Evolutionary conservation across 2,888 invertebrate species (phyloP), one percentile per base, ranked within the genome.

Genomic region (Latrodectus hesperus): DNA sequence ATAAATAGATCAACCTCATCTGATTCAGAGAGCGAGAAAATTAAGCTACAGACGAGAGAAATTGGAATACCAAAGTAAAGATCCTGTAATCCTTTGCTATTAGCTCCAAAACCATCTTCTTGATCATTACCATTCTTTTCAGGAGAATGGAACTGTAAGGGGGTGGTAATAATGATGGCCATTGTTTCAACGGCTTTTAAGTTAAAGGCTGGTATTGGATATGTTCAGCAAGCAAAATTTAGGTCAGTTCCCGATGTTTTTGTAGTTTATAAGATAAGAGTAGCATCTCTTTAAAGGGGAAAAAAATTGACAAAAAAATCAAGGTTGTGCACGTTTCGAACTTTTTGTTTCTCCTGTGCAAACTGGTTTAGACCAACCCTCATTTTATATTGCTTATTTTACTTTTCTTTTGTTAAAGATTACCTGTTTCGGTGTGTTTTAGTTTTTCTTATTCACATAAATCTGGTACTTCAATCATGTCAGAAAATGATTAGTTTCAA

Each of bases 21-120:
- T 73, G 78, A 78, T 77, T 86, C 68, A 65, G 22, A 51, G 5
- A 75, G 60, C n/a, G 16, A 67, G 51, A 68, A 81, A 81, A 72
- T 65, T 67, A 78, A 52, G 38, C 38, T 38, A 4, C 6, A 38
- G 38, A 38, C 38, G 9, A 79, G 53, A 79, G 16, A 76, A 77
- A 26, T 73, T 53, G 71, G 76, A 70, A 77, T 84, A 65, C 70
- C 75, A 52, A 76, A 84, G 53, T 75, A 64, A 70, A 80, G 55
- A 80, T 86, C 85, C 80, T 65, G 75, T 86, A 86, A 87, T 87
- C 86, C 77, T 65, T 82, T 9, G 77, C 81, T 77, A 87, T 87
- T 87, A 87, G 55, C 65, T 87, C 65, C 60, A 72, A 72, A 87
- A 77, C 86, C 68, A 82, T 72, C 81, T 55, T 55, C 51, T 81